Conservation (phyloP, 2,797 vertebrate species). For the Manis pentadactyla region DNA sequence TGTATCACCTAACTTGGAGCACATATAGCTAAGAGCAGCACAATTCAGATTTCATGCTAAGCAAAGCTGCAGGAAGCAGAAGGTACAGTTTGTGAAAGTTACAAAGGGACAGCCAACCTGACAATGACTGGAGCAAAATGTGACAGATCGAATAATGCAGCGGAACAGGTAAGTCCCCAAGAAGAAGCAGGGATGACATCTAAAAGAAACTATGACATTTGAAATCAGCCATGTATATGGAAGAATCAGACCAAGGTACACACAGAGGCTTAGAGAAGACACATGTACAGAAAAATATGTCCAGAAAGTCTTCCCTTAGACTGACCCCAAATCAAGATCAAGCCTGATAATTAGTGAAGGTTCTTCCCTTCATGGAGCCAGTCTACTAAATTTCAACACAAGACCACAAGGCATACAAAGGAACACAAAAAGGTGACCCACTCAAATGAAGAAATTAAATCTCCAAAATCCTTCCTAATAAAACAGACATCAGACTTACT, state of each 20-base stretch:
- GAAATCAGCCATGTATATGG: not conserved
- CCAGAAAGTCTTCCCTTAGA: not conserved
- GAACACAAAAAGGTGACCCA: not conserved
- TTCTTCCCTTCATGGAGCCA: not conserved
- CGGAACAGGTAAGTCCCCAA: not conserved
- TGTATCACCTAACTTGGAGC: not conserved
- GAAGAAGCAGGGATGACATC: not conserved
- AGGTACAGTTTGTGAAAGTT: not conserved
- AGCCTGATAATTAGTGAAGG: not conserved
- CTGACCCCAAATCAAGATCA: not conserved
- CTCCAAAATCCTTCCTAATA: not conserved
- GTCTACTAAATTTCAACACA: not conserved
- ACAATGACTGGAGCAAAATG: not conserved
- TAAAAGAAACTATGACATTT: not conserved
- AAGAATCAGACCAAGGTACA: not conserved
- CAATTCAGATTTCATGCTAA: not conserved
- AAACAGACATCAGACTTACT: not conserved
- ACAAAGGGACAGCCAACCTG: not conserved
- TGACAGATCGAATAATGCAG: not conserved
- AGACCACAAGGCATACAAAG: not conserved
- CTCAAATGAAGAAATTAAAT: not conserved
- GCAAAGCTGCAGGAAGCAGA: not conserved
- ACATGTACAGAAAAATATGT: not conserved
- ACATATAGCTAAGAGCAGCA: not conserved
- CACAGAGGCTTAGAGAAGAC: not conserved